Base-by-base conservation (phyloP, 2,888 invertebrate genomes). In the Sesamia inferens region DNA sequence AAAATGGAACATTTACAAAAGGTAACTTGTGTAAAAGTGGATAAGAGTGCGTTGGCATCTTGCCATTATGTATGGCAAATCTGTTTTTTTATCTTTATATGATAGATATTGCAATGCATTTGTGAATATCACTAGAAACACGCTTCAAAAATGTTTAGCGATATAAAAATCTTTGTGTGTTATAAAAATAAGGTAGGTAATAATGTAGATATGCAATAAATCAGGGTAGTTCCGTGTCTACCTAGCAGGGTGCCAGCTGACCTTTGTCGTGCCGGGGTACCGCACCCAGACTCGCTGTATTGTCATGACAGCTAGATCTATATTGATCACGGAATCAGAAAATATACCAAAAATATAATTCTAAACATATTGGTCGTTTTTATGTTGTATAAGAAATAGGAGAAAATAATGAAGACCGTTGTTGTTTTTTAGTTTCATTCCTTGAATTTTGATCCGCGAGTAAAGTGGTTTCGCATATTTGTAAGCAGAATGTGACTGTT, bases 181-280 rank as follows among this genome's bases (percentile, higher is more conserved):
- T 64, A 65, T 55, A 8, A 59, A 75, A 63, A 57, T 39, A 24
- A 55, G 48, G 24, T 55, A 58, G 44, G 39, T 79, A 39, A 42
- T 44, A 31, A 39, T 31, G 54, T 61, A 69, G 79, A 61, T 57
- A 55, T 14, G 54, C 62, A 16, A 71, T 81, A 81, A 81, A 84
- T 81, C 85, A 67, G 63, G 59, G 63, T 47, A 47, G 62, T 81
- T 71, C 71, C 48, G 71, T 74, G 16, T 59, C 68, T 22, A 71
- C 79, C 73, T 61, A 44, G 58, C 62, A 14, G 24, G 57, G 66
- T 71, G 85, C 70, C 85, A 81, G 71, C 63, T 84, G 84, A 81
- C 85, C 81, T 76, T 71, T 69, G 71, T 42, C 71, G 66, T 71
- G 82, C 57, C 71, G 48, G 22, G 48, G 55, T 10, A 65, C 84